These are phyloP conservation scores for Drosophila bipectinata DNA, from an alignment of 1,140 invertebrate genomes.

Conservation along the genomic window DNA sequence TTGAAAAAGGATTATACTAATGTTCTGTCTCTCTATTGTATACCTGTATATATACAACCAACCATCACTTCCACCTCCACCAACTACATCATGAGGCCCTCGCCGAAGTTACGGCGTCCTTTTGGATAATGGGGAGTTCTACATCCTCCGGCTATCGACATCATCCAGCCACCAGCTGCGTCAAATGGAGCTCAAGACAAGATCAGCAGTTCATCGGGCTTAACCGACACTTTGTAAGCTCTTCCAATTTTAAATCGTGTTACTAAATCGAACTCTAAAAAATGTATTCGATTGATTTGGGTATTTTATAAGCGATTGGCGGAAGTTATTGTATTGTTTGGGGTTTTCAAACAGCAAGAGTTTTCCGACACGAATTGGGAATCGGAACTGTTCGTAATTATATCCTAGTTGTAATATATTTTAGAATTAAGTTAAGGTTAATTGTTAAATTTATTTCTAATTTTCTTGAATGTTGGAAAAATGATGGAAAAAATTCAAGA, in stretches of 20 bases:
- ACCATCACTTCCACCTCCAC: conserved; percentile 31
- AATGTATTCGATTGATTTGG: conserved; percentile 10
- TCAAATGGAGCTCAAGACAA: too few species aligned
- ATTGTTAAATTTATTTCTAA: conserved; percentile 66
- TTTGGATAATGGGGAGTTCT: conserved; percentile 1
- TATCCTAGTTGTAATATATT: conserved; percentile 36
- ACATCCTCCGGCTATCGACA: conserved; percentile 6
- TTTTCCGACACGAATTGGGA: conserved; percentile 8
- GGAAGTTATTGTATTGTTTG: conserved; percentile 12
- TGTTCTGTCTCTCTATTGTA: conserved; percentile 81
- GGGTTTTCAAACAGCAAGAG: conserved; percentile 23
- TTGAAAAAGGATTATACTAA: conserved; percentile 70
- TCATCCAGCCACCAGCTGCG: conserved; percentile 1
- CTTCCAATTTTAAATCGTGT: conserved; percentile 71
- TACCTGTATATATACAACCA: conserved; percentile 75
- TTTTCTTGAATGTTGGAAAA: conserved; percentile 69
- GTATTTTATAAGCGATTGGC: conserved; percentile 51
- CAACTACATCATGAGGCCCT: conserved; percentile 31
- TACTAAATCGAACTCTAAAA: conserved; percentile 27
- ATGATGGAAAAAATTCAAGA: conserved; percentile 50
- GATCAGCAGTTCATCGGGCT: conserved; percentile 11
- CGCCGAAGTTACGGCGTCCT: conserved; percentile 4
- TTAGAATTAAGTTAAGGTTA: conserved; percentile 55
- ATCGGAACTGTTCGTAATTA: conserved; percentile 13
- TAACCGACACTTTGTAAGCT: conserved; percentile 63